These are phyloP conservation scores for Elaphurus davidianus DNA, from an alignment of 2,113 vertebrate species.

Conservation along the genomic window DNA sequence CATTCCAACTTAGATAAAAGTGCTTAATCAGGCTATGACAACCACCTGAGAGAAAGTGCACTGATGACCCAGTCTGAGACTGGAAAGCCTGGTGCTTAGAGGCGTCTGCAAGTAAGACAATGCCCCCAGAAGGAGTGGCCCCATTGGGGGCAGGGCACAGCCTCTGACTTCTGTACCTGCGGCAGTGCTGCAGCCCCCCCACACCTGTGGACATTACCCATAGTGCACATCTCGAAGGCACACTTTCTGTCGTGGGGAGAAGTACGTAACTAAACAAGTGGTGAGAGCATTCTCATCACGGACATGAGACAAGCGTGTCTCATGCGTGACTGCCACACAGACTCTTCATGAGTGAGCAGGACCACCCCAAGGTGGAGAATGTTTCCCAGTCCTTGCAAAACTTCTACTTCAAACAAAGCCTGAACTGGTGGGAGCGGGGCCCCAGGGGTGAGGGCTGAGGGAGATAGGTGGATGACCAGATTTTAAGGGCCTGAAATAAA, in stretches of 20 bases:
- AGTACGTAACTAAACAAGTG: background rate
- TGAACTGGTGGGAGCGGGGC: background rate
- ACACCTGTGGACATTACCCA: background rate
- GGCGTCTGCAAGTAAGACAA: background rate
- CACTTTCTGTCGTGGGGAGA: background rate
- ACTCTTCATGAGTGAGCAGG: background rate
- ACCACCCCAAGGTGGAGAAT: background rate
- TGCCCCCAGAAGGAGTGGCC: background rate
- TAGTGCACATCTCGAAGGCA: background rate
- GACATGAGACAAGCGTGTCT: background rate
- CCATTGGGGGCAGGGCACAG: background rate
- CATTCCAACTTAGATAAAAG: background rate
- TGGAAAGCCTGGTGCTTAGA: background rate
- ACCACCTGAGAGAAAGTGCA: background rate
- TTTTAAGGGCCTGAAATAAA: background rate
- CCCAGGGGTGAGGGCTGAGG: no score
- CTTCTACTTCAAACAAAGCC: background rate
- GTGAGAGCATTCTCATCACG: background rate
- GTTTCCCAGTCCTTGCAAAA: background rate
- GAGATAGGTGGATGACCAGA: rapidly evolving
- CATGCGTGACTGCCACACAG: background rate
- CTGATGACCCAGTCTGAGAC: background rate
- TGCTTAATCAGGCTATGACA: background rate
- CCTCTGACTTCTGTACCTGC: background rate
- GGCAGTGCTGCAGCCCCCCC: background rate